Base-by-base conservation (phyloP, 2,888 invertebrate genomes). In the Melinopterus prodromus region DNA sequence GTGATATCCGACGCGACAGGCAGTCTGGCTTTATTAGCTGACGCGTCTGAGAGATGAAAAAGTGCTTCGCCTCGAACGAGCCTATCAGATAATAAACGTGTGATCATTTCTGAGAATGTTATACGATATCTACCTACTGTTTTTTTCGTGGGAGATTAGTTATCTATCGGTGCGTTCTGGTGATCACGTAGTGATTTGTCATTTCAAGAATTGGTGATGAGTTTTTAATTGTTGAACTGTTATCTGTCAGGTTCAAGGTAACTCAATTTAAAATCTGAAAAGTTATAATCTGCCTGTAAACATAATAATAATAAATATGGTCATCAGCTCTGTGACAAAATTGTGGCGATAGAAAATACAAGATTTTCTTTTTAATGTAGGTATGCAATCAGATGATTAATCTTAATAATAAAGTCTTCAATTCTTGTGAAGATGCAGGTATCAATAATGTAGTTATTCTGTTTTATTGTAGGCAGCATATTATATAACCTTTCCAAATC, bases 1-100 rank as follows among this genome's bases (percentile, higher is more conserved):
- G 53, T 53, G 53, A 53, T 53, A 53, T 53, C 53, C 53, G 53
- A 53, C 53, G 53, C 53, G 53, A 53, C 53, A 53, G 53, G 53
- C 53, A 53, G 53, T 53, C 53, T 53, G 53, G 9, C 53, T 53
- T 53, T 7, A 53, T 53, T 53, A 53, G 53, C 53, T 53, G 53
- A 53, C 53, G 53, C 1, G 53, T 12, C 53, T 7, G 53, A 53
- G 53, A 53, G 53, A 53, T 53, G 12, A 53, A 53, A 53, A 7
- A 53, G 5, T 53, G 12, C 26, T 26, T 26, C 53, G 53, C 53
- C 12, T 53, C 12, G 7, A 53, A 53, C 53, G 53, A 53, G 12
- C 53, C 9, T 53, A 53, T 53, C 53, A 53, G 53, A 53, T 53
- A 53, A 53, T 53, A 53, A 53, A 53, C 53, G 53, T 53, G 12